Percentiles rank a stretch among this genome's conserved stretches.
phyloP scores from a whole-genome alignment of 2,888 invertebrate genomes.

The Drosophila colorata region DNA sequence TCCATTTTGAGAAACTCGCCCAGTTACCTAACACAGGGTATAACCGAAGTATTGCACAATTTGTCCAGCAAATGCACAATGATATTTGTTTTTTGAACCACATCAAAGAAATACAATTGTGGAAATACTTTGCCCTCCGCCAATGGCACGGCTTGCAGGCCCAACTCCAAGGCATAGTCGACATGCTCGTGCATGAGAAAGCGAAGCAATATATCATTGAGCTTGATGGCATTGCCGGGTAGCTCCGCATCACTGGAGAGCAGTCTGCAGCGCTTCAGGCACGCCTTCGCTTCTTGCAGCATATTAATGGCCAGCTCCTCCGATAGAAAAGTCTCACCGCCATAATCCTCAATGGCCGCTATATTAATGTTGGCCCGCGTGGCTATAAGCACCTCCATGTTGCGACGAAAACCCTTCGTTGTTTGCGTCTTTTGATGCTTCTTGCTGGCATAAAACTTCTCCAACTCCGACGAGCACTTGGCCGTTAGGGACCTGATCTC shows the following conservation, averaged over 20 bases:
- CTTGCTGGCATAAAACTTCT: constrained; percentile 95
- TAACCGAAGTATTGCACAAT: constrained; percentile 94
- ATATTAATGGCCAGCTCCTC: constrained; percentile 97
- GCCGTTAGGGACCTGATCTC: constrained; percentile 93
- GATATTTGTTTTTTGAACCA: constrained; percentile 96
- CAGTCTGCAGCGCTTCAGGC: constrained; percentile 94
- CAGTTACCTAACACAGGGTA: constrained; percentile 94
- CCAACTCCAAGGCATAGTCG: constrained; percentile 97
- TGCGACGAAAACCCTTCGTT: constrained; percentile 96
- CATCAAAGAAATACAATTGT: constrained; percentile 96
- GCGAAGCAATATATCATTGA: constrained; percentile 94
- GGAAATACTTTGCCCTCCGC: constrained; percentile 95
- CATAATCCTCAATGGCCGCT: constrained; percentile 97
- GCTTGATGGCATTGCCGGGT: constrained; percentile 90
- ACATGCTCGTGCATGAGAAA: constrained; percentile 96
- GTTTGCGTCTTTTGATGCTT: constrained; percentile 98
- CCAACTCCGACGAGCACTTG: constrained; percentile 90
- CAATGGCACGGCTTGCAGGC: constrained; percentile 94
- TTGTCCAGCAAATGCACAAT: constrained; percentile 97
- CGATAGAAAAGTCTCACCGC: constrained; percentile 98
- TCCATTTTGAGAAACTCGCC: constrained; percentile 52
- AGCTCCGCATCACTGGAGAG: constrained; percentile 92
- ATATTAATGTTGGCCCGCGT: constrained; percentile 96
- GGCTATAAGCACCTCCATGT: constrained; percentile 96
- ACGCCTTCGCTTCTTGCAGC: constrained; percentile 95